phyloP scores from a whole-genome alignment of 2,113 vertebrate species.

The Scomber colias region DNA sequence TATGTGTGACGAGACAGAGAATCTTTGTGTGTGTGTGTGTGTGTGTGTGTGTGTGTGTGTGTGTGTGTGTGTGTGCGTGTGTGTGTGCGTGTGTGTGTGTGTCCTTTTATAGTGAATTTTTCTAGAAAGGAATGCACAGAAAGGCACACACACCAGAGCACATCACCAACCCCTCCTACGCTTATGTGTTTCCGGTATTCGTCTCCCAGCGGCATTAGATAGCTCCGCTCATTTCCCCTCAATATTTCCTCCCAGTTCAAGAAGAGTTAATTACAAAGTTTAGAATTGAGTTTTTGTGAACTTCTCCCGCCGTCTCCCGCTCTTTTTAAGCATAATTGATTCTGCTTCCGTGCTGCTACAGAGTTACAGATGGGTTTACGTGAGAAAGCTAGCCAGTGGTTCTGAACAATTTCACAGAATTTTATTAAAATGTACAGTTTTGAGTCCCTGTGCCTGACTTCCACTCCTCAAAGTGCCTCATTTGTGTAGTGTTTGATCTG shows the following conservation, averaged over 20 bases:
- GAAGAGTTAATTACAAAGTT: slow-evolving; percentile 54
- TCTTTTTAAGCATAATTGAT: no score
- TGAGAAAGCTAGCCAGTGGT: no score
- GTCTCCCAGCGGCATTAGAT: slow-evolving; percentile 62
- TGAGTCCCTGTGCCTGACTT: neutral
- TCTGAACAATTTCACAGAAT: no score
- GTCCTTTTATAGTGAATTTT: slow-evolving; percentile 36
- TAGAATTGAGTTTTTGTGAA: neutral
- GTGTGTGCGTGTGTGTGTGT: slow-evolving; percentile 5
- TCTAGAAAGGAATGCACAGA: slow-evolving; percentile 60
- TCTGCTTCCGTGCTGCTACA: no score
- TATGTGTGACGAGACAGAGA: slow-evolving; percentile 28
- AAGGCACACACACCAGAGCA: slow-evolving; percentile 19
- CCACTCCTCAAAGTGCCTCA: neutral
- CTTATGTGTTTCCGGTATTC: slow-evolving; percentile 63
- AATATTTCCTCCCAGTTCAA: slow-evolving; percentile 29
- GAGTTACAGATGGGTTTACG: no score
- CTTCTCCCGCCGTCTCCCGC: no score
- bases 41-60: neutral
- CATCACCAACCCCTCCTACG: slow-evolving; percentile 47
- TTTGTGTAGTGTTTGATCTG: neutral
- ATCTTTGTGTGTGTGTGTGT: slow-evolving; percentile 38
- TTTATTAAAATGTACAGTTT: no score
- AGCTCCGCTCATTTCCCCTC: slow-evolving; percentile 53
- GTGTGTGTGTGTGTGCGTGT: no score